phyloP scores from a whole-genome alignment of 1,140 invertebrate genomes.

The Ceratosolen solmsi region DNA sequence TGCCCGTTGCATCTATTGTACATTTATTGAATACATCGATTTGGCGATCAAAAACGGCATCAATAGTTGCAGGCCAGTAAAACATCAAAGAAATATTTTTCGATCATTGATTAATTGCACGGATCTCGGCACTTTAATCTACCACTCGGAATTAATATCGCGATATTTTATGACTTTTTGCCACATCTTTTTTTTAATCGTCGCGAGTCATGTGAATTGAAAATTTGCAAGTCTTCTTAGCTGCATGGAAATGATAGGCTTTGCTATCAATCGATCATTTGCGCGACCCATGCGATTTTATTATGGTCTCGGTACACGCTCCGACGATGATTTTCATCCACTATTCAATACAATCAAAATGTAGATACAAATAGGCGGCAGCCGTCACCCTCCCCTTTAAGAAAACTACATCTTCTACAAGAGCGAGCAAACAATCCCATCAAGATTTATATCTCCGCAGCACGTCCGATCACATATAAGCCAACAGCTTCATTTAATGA shows the following conservation, averaged over 20 bases:
- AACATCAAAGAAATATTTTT: neutral
- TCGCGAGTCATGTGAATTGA: neutral
- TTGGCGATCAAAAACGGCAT: neutral
- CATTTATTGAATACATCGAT: neutral
- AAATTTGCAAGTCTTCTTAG: neutral
- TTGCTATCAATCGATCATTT: neutral
- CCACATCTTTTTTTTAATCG: neutral
- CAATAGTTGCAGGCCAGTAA: neutral
- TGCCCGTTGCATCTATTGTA: neutral
- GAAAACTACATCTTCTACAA: neutral
- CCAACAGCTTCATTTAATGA: neutral
- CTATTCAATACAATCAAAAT: neutral
- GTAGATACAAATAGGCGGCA: neutral
- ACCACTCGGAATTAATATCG: neutral
- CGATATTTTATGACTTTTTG: neutral
- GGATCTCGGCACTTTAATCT: neutral
- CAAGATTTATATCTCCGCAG: neutral
- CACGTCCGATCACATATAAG: neutral
- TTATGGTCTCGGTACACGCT: neutral
- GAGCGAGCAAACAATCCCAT: neutral
- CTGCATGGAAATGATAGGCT: neutral
- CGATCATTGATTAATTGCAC: neutral
- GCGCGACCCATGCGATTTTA: neutral
- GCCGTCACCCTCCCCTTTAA: too few relatives aligned
- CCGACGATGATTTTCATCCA: neutral